phyloP scores from a whole-genome alignment of 1,140 invertebrate genomes.

The Colletes latitarsis region DNA sequence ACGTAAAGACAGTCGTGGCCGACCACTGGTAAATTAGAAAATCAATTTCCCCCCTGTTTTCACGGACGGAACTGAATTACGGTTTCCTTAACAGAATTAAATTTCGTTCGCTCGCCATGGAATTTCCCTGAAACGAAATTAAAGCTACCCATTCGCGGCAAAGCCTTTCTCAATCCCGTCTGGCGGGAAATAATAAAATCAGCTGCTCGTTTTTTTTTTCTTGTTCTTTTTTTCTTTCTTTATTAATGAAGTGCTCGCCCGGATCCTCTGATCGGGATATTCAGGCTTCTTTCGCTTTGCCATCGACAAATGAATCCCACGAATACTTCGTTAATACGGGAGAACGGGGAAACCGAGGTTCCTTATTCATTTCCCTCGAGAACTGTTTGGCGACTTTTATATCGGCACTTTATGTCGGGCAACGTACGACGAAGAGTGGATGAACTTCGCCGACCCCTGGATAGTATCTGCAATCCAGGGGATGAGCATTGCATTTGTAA shows the following conservation, averaged over 20 bases:
- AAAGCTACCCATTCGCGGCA: not conserved
- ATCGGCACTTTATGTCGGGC: too few species aligned
- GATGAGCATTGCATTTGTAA: too few species aligned
- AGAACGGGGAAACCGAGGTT: too few species aligned
- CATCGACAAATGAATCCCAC: not conserved
- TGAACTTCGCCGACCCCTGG: too few species aligned
- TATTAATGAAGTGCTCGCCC: too few species aligned
- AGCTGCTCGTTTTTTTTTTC: not conserved
- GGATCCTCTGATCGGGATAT: not conserved
- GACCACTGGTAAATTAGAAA: not conserved
- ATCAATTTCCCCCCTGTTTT: constrained; percentile 12
- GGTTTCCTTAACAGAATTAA: constrained; percentile 20
- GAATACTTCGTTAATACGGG: too few species aligned
- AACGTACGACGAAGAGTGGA: too few species aligned
- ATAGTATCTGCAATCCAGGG: too few species aligned
- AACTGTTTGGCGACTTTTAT: too few species aligned
- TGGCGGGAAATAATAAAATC: not conserved
- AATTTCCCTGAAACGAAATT: not conserved
- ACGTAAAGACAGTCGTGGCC: not conserved
- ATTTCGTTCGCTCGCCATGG: not conserved
- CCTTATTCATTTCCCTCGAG: not conserved
- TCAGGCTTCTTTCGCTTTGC: not conserved
- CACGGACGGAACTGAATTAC: constrained; percentile 6
- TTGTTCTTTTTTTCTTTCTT: too few species aligned
- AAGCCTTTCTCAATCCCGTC: not conserved